Evolutionary conservation across 2,113 vertebrate genomes (phyloP).

Genomic region (Notechis scutatus): DNA sequence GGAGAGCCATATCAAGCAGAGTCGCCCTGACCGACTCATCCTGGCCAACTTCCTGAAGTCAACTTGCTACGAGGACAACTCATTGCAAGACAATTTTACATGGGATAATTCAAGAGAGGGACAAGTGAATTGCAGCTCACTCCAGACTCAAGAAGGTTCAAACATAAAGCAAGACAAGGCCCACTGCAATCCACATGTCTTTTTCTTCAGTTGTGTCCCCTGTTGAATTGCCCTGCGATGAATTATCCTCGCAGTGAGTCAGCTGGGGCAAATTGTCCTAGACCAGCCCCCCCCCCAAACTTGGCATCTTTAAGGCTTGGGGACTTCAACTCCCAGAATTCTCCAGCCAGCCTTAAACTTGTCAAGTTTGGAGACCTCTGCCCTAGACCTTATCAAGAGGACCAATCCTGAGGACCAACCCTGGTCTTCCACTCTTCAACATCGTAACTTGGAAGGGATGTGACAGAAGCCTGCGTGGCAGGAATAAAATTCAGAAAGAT

Average conservation of each 20-base stretch:
- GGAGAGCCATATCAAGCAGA: not conserved
- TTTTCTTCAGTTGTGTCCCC: not conserved
- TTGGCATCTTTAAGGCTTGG: too few relatives aligned
- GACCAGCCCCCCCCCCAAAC: too few relatives aligned
- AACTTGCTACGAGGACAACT: not conserved
- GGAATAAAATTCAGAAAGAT: not conserved
- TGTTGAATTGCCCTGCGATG: not conserved
- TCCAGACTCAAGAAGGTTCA: not conserved
- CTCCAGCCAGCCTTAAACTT: too few relatives aligned
- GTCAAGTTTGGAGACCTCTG: too few relatives aligned
- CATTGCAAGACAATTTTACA: not conserved
- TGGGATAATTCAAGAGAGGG: not conserved
- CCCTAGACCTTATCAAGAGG: not conserved
- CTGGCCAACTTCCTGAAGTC: not conserved
- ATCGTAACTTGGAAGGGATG: not conserved
- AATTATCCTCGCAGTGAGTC: too few relatives aligned
- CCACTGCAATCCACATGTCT: not conserved
- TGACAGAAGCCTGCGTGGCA: not conserved
- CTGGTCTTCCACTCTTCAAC: not conserved
- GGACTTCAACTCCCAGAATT: too few relatives aligned
- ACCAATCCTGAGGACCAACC: not conserved
- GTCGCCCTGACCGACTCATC: not conserved
- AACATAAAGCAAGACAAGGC: too few relatives aligned
- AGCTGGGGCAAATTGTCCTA: too few relatives aligned
- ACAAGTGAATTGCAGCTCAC: not conserved